These are phyloP conservation scores for Campoletis raptor DNA, from an alignment of 2,888 invertebrate genomes.

Conservation along the genomic window DNA sequence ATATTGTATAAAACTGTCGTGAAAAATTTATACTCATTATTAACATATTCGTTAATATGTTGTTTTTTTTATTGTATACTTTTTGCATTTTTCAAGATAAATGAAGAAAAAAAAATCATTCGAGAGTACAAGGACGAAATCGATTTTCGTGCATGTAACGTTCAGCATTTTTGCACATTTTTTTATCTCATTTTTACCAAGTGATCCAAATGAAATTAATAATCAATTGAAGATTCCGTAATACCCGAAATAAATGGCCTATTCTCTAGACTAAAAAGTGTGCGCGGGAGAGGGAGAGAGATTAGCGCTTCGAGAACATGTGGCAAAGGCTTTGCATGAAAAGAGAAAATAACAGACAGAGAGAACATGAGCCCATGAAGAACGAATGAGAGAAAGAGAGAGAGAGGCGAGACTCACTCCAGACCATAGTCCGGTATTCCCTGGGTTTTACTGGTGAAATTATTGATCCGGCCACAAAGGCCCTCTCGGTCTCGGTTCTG, in stretches of 20 bases:
- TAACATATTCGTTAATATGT: no score
- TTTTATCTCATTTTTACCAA: neutral
- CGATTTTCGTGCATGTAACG: no score
- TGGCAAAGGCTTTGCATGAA: slow-evolving; percentile 33
- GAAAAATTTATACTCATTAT: no score
- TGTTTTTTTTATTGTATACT: no score
- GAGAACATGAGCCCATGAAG: slow-evolving; percentile 4
- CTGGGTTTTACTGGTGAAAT: slow-evolving; percentile 67
- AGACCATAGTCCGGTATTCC: slow-evolving; percentile 59
- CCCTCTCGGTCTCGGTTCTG: slow-evolving; percentile 55
- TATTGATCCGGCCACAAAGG: slow-evolving; percentile 69
- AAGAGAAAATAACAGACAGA: slow-evolving; percentile 4
- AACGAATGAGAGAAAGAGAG: slow-evolving; percentile 9
- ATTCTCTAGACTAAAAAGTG: neutral
- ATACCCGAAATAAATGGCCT: neutral
- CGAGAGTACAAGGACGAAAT: no score
- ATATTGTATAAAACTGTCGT: no score
- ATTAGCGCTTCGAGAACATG: slow-evolving; percentile 45
- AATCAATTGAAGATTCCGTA: neutral
- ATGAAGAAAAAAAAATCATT: no score
- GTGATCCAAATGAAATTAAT: neutral
- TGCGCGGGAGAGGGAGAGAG: neutral
- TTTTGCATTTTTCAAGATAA: no score
- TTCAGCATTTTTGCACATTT: neutral
- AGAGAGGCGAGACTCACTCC: slow-evolving; percentile 22